phyloP scores from a whole-genome alignment of 2,113 vertebrate genomes.

The Enhydra lutris region DNA sequence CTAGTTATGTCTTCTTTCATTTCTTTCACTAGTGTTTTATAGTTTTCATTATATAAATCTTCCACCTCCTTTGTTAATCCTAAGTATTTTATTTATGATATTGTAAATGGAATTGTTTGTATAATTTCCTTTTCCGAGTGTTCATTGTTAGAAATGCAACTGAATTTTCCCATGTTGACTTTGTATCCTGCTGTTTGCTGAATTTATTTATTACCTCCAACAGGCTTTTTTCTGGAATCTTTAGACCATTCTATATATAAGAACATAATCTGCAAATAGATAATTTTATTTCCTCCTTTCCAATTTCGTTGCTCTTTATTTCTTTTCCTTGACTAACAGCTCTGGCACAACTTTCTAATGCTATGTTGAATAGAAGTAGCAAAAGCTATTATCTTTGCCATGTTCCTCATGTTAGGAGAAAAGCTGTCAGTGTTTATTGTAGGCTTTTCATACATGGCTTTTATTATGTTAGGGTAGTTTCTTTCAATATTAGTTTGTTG shows the following conservation, averaged over 20 bases:
- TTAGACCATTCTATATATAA: background rate
- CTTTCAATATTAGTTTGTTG: background rate
- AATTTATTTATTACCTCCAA: background rate
- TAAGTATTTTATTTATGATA: background rate
- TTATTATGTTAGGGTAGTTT: background rate
- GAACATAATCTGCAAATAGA: background rate
- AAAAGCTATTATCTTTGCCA: background rate
- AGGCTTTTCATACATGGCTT: background rate
- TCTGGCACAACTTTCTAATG: background rate
- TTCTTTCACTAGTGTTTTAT: background rate
- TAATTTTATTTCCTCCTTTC: background rate
- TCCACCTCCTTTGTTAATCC: background rate
- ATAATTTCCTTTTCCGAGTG: background rate
- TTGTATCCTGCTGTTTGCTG: background rate
- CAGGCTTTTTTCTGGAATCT: background rate
- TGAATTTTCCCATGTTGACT: background rate
- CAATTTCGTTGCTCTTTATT: background rate
- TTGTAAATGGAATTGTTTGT: background rate
- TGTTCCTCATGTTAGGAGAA: background rate
- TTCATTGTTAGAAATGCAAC: background rate
- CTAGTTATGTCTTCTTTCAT: background rate
- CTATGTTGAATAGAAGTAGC: background rate
- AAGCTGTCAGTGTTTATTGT: background rate
- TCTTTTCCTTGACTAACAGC: background rate
- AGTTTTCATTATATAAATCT: background rate